Percentiles rank a stretch among this genome's conserved stretches.
Evolutionary conservation across 2,113 vertebrate species (phyloP).

Genomic region (Nicator chloris): DNA sequence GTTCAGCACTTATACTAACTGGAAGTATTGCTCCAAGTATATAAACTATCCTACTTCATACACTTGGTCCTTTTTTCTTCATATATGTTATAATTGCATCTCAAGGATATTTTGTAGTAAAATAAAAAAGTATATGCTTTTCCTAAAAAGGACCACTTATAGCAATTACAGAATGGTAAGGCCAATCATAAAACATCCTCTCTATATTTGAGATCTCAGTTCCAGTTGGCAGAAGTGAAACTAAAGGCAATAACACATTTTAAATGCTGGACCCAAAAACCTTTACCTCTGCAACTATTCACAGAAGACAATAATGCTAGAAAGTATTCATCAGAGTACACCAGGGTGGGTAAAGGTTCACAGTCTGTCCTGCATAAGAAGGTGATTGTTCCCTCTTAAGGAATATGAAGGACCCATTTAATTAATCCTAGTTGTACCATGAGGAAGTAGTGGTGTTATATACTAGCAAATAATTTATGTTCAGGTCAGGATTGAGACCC

Average conservation of each 20-base stretch:
- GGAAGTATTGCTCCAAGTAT: not conserved
- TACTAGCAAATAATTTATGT: not conserved
- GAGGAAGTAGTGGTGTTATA: not conserved
- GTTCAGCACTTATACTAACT: not conserved
- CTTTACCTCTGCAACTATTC: conserved; percentile 5
- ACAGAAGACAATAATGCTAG: not conserved
- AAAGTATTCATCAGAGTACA: not conserved
- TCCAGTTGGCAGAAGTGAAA: not conserved
- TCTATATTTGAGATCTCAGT: not conserved
- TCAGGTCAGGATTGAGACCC: not conserved
- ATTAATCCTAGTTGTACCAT: not conserved
- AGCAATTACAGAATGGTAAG: not conserved
- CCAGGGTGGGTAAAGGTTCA: not conserved
- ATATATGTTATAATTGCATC: not conserved
- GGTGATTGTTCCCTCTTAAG: not conserved
- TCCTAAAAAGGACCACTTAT: not conserved
- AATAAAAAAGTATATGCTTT: not conserved
- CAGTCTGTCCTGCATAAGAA: not conserved
- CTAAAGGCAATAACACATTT: not conserved
- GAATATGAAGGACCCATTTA: not conserved
- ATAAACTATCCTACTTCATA: not conserved
- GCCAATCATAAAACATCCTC: not conserved
- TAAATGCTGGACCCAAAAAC: not conserved
- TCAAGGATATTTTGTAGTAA: not conserved
- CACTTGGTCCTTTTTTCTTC: not conserved